Evolutionary conservation across 2,113 vertebrate genomes (phyloP), one percentile per base, ranked within the genome.

Genomic region (Crotophaga sulcirostris): DNA sequence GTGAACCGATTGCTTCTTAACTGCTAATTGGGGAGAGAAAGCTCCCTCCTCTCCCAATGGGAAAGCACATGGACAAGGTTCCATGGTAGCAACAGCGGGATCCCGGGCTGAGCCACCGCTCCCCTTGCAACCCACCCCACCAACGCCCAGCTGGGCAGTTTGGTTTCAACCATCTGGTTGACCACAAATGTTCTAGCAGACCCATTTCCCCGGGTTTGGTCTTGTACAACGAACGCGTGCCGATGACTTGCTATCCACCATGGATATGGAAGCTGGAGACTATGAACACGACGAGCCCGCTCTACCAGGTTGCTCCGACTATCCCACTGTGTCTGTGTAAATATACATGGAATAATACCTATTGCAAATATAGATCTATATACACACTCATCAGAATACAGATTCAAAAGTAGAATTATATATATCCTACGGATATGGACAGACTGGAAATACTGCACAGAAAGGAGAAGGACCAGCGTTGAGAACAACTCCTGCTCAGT

Each of bases 401-500:
- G 10, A 28, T 5, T 16, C 34, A 14, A 8, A 15, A 38, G 56
- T 49, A 23, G 47, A 78, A 26, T 36, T 13, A 28, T 2, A 15
- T 25, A 58, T 6, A 70, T 26, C 40, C 13, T 2, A 18, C 0
- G 7, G 14, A 7, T 2, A 8, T 0, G 49, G 76, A 21, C 33
- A 66, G 19, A 16, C 0, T 5, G 20, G 52, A 13, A 56, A 26
- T 8, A 18, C 11, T 6, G 42, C 75, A 25, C 14, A 2, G 3
- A 5, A 19, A 14, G 3, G 34, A 58, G 74, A 33, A 56, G 24
- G 69, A 82, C 45, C 33, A 21, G 64, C 0, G 13, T 8, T 2
- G 25, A 6, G 13, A 4, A 3, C 1, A 10, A 17, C 3, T 0
- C 4, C 34, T 16, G 26, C 1, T n/a, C 4, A 20, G 42, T 4